Conservation (phyloP, 2,113 vertebrate genomes). For the Tetrao urogallus region DNA sequence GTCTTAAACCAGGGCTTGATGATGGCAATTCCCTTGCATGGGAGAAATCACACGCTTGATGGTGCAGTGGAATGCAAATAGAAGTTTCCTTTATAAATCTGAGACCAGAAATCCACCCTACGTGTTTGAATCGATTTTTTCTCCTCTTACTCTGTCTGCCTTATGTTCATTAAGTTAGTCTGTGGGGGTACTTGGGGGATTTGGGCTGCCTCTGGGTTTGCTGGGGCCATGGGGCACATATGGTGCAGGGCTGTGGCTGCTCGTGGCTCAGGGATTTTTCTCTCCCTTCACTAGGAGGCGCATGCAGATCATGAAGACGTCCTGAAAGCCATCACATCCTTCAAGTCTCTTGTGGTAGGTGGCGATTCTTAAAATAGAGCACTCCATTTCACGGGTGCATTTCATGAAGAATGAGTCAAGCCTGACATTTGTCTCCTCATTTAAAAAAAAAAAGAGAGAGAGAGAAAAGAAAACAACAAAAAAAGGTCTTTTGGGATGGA, state of each 20-base stretch:
- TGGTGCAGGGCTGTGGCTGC: not conserved
- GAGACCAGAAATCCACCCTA: not conserved
- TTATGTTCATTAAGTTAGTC: not conserved
- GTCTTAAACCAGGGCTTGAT: not conserved
- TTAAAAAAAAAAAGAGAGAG: not conserved
- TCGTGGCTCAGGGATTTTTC: conserved; percentile 12
- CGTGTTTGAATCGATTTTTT: not conserved
- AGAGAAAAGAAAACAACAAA: not conserved
- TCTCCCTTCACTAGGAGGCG: conserved; percentile 86
- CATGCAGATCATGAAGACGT: conserved; percentile 95
- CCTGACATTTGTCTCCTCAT: conserved; percentile 58
- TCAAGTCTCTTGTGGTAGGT: conserved; percentile 94
- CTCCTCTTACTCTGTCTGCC: not conserved
- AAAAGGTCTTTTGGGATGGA: conserved; percentile 65
- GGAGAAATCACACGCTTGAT: not conserved
- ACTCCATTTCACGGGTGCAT: conserved; percentile 51
- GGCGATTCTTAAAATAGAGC: conserved; percentile 61
- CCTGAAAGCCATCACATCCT: conserved; percentile 87
- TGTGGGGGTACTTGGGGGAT: not conserved
- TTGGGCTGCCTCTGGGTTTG: not conserved
- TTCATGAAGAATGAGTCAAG: conserved; percentile 57
- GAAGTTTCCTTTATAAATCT: not conserved
- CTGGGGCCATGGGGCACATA: too few relatives aligned
- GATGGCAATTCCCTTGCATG: not conserved
- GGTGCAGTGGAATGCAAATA: not conserved